Conservation (phyloP, 92 coral and sea anemone species). For the Metridium senile region DNA sequence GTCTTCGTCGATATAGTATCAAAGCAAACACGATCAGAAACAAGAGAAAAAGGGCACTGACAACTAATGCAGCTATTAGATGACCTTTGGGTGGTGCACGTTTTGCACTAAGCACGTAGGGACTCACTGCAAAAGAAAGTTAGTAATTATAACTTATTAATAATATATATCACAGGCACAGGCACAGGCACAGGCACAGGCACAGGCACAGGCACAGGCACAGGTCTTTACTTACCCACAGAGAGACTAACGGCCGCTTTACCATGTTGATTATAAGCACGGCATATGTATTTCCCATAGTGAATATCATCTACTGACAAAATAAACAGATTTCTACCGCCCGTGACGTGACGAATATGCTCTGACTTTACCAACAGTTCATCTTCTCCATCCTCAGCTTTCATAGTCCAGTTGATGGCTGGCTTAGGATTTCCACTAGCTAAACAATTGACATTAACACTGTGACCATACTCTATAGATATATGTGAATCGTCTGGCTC, state of each 20-base stretch:
- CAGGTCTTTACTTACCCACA: constrained; percentile 41
- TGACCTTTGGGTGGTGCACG: constrained; percentile 20
- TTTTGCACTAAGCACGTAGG: constrained; percentile 17
- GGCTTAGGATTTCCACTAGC: constrained; percentile 83
- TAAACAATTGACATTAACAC: constrained; percentile 41
- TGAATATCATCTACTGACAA: constrained; percentile 34
- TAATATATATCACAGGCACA: no score
- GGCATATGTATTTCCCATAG: constrained; percentile 67
- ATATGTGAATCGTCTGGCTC: constrained; percentile 15
- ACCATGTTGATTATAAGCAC: constrained; percentile 64
- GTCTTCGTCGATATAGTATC: constrained; percentile 79
- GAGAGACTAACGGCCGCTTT: constrained; percentile 45
- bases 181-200: no score
- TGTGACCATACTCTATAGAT: constrained; percentile 42
- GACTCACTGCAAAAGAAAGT: constrained; percentile 36
- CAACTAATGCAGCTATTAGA: constrained; percentile 55
- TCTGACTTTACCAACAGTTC: constrained; percentile 30
- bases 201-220: no score
- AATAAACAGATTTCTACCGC: constrained; percentile 34
- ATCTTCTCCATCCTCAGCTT: constrained; percentile 23
- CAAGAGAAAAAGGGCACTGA: constrained; percentile 45
- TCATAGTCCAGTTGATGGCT: constrained; percentile 56
- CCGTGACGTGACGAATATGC: constrained; percentile 7
- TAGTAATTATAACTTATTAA: no score
- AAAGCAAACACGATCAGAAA: constrained; percentile 56